A percentile compares a stretch with the other conserved stretches of the same genome.
Evolutionary conservation across 2,888 invertebrate species (phyloP).

Genomic region (Nebria brevicollis): DNA sequence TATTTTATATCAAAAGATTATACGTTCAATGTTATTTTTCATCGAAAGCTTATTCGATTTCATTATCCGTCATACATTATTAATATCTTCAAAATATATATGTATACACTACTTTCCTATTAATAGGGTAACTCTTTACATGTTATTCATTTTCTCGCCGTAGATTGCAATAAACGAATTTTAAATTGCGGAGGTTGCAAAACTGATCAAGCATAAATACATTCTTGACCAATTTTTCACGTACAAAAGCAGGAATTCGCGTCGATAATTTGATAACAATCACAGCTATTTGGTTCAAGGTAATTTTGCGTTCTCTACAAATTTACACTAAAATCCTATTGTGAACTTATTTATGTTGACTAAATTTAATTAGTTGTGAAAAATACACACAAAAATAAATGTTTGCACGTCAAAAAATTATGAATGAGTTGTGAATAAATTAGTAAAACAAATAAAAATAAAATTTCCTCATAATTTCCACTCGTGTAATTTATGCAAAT

Average conservation of each 20-base stretch:
- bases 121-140: no score
- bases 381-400: not conserved
- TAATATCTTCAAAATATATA: not conserved
- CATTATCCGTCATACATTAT: not conserved
- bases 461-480: not conserved
- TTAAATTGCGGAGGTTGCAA: no score
- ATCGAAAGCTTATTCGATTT: not conserved
- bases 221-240: not conserved
- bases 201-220: not conserved
- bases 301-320: not conserved
- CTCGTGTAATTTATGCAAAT: not conserved
- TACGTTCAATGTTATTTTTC: not conserved
- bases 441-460: not conserved
- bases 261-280: not conserved
- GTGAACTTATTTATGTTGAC: not conserved
- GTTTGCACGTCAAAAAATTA: not conserved
- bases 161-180: no score
- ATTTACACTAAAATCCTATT: not conserved
- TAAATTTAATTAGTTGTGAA: not conserved
- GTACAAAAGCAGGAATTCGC: not conserved
- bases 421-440: not conserved
- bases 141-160: no score
- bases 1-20: slow-evolving; percentile 1
- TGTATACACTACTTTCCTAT: not conserved
- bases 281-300: not conserved